Percentiles rank a stretch among this genome's conserved stretches.
Conservation (phyloP, 1,140 invertebrate species). For the Bemisia tabaci region DNA sequence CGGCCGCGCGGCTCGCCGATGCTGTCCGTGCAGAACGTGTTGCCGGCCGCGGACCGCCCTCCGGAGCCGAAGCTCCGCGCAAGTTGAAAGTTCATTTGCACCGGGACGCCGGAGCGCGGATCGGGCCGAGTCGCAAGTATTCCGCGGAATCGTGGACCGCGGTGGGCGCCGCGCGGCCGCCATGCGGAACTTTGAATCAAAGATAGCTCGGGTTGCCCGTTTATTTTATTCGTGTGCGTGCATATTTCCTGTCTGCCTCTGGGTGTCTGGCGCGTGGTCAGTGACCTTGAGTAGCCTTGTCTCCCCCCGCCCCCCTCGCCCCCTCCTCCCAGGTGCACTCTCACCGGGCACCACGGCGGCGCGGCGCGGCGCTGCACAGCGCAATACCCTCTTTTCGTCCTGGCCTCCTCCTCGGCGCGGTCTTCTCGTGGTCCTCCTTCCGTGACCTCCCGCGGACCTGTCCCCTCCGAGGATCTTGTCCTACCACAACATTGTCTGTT, state of each 20-base stretch:
- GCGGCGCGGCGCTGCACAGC: background rate
- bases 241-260: background rate
- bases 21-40: no score
- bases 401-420: no score
- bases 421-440: no score
- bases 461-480: background rate
- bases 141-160: background rate
- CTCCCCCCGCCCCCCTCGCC: background rate
- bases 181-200: background rate
- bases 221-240: background rate
- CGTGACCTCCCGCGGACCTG: no score
- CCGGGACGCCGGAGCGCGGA: background rate
- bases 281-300: background rate
- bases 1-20: no score
- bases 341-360: background rate
- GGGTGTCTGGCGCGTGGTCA: background rate
- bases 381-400: no score
- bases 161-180: no score
- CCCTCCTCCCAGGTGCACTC: background rate
- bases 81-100: background rate
- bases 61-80: background rate
- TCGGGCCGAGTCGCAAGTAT: no score
- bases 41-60: background rate
- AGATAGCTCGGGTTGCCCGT: background rate
- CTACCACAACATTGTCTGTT: slow-evolving; percentile 15